phyloP scores from a whole-genome alignment of 2,888 invertebrate species.

The Epirrhoe alternata region DNA sequence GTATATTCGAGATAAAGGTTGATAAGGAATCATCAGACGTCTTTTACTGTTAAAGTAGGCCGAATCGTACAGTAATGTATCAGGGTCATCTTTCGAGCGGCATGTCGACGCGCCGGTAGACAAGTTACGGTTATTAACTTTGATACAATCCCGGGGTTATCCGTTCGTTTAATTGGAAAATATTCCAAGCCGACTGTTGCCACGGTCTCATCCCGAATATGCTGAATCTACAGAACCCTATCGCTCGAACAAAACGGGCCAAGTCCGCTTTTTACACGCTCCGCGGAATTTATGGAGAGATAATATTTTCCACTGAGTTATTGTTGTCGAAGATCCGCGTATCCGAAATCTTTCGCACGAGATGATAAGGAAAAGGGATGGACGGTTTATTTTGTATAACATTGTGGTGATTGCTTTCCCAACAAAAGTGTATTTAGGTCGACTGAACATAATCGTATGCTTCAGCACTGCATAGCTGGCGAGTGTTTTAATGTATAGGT shows the following conservation, averaged over 20 bases:
- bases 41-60: neutral
- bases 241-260: conserved; percentile 36
- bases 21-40: neutral
- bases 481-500: neutral
- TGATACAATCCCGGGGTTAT: conserved; percentile 53
- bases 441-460: neutral
- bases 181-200: conserved; percentile 49
- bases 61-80: neutral
- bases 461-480: neutral
- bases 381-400: conserved; percentile 15
- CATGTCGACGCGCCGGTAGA: conserved; percentile 41
- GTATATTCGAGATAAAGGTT: too few species aligned
- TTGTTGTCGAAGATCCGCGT: conserved; percentile 26
- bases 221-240: conserved; percentile 40
- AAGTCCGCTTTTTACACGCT: conserved; percentile 37
- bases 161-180: conserved; percentile 61
- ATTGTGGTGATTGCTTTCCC: conserved; percentile 14
- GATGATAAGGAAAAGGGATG: conserved; percentile 14
- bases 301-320: conserved; percentile 33
- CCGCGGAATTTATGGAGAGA: conserved; percentile 24
- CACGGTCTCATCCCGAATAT: conserved; percentile 44
- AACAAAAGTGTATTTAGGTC: conserved; percentile 1
- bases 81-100: conserved; percentile 19
- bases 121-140: conserved; percentile 53
- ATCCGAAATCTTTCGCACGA: conserved; percentile 25